A percentile compares a stretch with the other conserved stretches of the same genome.
Conservation (phyloP, 2,113 vertebrate genomes). For the Anguilla rostrata region DNA sequence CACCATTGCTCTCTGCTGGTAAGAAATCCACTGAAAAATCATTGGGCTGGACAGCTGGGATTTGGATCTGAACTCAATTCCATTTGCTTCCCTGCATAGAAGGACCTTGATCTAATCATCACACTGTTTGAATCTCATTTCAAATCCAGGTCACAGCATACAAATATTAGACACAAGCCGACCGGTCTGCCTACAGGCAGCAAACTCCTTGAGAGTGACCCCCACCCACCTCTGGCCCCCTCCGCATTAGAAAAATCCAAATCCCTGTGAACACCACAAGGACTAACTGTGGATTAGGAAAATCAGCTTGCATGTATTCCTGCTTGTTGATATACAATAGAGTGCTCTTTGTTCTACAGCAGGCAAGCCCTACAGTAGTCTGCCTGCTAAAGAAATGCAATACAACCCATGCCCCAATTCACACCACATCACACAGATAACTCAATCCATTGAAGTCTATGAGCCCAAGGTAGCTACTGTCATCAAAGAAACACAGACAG, state of each 20-base stretch:
- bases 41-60: not conserved
- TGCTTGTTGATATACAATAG: conserved; percentile 21
- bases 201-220: conserved; percentile 2
- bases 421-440: conserved; percentile 46
- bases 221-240: not conserved
- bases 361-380: conserved; percentile 17
- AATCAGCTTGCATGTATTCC: not conserved
- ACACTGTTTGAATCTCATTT: not conserved
- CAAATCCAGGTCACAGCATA: not conserved
- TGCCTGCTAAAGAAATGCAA: conserved; percentile 43
- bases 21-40: conserved; percentile 1
- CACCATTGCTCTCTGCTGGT: conserved; percentile 1
- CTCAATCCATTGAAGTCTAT: conserved; percentile 38
- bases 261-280: conserved; percentile 11
- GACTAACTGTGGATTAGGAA: not conserved
- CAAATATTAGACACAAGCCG: not conserved
- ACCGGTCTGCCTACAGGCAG: not conserved
- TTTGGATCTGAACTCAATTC: not conserved
- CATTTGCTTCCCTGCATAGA: not conserved
- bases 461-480: not conserved
- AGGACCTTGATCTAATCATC: not conserved
- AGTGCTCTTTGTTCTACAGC: conserved; percentile 18
- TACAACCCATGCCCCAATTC: conserved; percentile 39
- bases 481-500: not conserved
- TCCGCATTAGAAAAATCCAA: conserved; percentile 3